Evolutionary conservation across 1,140 invertebrate genomes (phyloP).

Genomic region (Drosophila auraria): DNA sequence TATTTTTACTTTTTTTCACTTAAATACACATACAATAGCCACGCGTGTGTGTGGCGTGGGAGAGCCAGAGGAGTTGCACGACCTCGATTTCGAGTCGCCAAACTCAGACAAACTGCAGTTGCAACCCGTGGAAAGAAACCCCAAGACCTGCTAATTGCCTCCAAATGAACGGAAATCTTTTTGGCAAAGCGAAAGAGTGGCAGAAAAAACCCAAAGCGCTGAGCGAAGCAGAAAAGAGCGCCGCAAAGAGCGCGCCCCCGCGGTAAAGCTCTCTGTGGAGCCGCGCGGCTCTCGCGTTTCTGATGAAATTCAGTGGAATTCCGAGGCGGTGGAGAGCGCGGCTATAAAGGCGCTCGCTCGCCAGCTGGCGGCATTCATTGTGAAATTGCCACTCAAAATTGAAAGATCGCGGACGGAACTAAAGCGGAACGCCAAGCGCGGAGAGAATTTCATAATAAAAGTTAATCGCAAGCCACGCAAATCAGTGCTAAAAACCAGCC

Average conservation of each 20-base stretch:
- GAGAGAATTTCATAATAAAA: conserved; percentile 85
- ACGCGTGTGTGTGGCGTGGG: not conserved
- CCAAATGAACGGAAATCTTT: conserved; percentile 74
- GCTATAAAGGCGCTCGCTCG: conserved; percentile 73
- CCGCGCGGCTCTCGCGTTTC: conserved; percentile 44
- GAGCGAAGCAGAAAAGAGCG: conserved; percentile 24
- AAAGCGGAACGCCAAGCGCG: conserved; percentile 67
- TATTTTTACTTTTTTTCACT: not conserved
- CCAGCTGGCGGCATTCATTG: conserved; percentile 75
- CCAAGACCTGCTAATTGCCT: conserved; percentile 57
- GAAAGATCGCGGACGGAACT: conserved; percentile 71
- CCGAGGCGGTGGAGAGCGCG: conserved; percentile 54
- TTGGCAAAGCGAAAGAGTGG: conserved; percentile 24
- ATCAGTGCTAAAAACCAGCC: conserved; percentile 36
- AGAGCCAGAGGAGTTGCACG: conserved; percentile 12
- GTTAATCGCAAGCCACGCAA: conserved; percentile 66
- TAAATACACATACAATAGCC: not conserved
- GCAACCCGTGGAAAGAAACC: conserved; percentile 43
- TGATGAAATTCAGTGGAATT: conserved; percentile 80
- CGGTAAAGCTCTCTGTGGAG: conserved; percentile 29
- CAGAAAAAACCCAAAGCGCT: conserved; percentile 27
- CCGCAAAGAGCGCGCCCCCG: conserved; percentile 40
- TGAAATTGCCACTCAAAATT: conserved; percentile 85
- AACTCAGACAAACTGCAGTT: conserved; percentile 30
- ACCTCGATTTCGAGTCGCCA: conserved; percentile 11